Base-by-base conservation (phyloP, 2,888 invertebrate species). In the Euzophera pinguis region DNA sequence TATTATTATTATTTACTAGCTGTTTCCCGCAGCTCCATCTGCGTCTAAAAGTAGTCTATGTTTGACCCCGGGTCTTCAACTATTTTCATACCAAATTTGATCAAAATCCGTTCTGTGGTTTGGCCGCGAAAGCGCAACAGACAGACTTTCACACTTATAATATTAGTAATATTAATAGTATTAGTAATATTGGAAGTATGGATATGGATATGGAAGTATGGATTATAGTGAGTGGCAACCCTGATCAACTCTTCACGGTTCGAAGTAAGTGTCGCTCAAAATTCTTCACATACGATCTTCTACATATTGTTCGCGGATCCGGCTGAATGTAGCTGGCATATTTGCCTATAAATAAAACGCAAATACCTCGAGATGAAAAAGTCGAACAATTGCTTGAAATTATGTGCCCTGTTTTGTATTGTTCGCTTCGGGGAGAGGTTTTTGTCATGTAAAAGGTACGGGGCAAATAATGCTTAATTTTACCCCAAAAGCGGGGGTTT, bases 341-440 rank as follows among this genome's bases (percentile, higher is more conserved):
- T 51, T 51, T 51, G 51, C 43, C 43, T 51, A 43, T 51, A 51
- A 51, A 51, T 51, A 51, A 51, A 51, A 35, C 43, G 41, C 34
- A 51, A 27, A 32, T 8, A 39, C n/a, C 8, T 29, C 39, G 29
- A 50, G 41, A 50, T 50, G 49, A 50, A 50, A 50, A 49, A 50
- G 39, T 32, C 39, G 49, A 50, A 50, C 49, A 50, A 50, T 50
- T 50, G 49, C 29, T 13, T 29, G 14, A 39, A 50, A 50, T 50
- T 50, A 29, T 38, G 49, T 45, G 32, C 45, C 45, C 45, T 43
- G 13, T 43, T 43, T 32, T 45, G 45, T 45, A 45, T 45, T 45
- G 45, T 45, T 45, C 32, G 45, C 32, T 34, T 16, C 13, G 32
- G 32, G 32, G 32, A 45, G 32, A 39, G 45, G 27, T 45, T 45